Evolutionary conservation across 2,113 vertebrate genomes (phyloP).

Genomic region (Grallaria varia): DNA sequence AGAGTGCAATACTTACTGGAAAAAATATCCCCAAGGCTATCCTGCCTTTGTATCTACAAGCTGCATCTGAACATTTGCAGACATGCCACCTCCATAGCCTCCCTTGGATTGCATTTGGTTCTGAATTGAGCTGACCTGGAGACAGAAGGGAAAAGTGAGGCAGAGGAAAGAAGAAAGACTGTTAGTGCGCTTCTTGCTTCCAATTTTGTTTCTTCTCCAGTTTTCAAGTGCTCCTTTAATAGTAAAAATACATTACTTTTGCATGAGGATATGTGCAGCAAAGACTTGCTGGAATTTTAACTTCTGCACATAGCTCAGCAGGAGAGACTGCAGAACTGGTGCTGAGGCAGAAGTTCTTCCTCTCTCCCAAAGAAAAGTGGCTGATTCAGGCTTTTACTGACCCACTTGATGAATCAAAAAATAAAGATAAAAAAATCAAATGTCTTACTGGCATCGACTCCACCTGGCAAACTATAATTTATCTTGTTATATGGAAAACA

Average conservation of each 20-base stretch:
- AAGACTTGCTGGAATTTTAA: background rate
- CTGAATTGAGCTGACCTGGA: slow-evolving; percentile 87
- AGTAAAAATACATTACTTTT: background rate
- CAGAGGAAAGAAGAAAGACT: background rate
- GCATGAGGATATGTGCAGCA: background rate
- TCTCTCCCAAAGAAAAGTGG: background rate
- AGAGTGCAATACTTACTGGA: slow-evolving; percentile 49
- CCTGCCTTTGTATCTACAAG: slow-evolving; percentile 88
- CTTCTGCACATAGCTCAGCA: background rate
- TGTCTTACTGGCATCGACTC: background rate
- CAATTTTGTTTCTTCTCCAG: background rate
- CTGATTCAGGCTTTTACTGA: background rate
- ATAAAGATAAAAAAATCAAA: background rate
- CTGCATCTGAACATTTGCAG: slow-evolving; percentile 83
- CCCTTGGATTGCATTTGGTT: slow-evolving; percentile 92
- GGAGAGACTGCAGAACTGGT: background rate
- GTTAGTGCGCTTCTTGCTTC: background rate
- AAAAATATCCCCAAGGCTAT: slow-evolving; percentile 66
- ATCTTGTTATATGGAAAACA: background rate
- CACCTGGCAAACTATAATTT: background rate
- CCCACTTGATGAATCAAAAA: background rate
- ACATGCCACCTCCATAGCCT: slow-evolving; percentile 81
- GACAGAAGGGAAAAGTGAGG: background rate
- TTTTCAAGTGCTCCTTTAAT: background rate
- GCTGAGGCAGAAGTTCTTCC: background rate